Percentiles rank a stretch among this genome's conserved stretches.
These are phyloP conservation scores for Xyrauchen texanus DNA, from an alignment of 2,113 vertebrate genomes.

Conservation along the genomic window DNA sequence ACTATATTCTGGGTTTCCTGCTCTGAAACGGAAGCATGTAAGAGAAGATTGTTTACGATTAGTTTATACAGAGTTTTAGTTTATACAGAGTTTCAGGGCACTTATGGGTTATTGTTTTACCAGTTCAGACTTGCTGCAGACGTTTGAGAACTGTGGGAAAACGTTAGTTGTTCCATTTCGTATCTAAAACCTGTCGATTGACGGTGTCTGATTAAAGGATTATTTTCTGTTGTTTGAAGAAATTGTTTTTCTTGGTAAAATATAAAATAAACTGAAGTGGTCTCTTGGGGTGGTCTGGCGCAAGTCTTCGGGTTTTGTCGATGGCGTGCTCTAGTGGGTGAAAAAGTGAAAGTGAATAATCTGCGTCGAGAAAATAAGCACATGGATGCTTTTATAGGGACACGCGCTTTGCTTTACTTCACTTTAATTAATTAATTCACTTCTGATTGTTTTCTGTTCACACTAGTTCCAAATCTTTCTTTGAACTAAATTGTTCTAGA, in stretches of 20 bases:
- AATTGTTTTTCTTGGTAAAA: background rate
- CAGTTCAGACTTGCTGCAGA: background rate
- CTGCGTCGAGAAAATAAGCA: background rate
- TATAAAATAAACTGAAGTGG: background rate
- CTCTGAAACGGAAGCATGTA: background rate
- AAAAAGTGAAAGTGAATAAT: conserved; percentile 30
- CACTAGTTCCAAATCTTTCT: no score
- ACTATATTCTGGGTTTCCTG: background rate
- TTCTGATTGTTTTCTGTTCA: no score
- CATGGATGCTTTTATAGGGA: background rate
- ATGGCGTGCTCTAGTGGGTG: background rate
- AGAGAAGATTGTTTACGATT: background rate
- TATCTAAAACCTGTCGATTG: background rate
- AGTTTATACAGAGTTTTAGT: conserved; percentile 11
- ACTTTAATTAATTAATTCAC: no score
- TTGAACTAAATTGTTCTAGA: no score
- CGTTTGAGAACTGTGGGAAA: no score
- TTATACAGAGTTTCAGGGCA: background rate
- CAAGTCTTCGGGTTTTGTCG: conserved; percentile 4
- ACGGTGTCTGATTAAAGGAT: background rate
- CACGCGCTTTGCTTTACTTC: background rate
- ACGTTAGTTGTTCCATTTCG: background rate
- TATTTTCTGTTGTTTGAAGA: conserved; percentile 1
- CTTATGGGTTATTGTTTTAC: conserved; percentile 16
- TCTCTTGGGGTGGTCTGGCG: background rate